Percentiles rank a stretch among this genome's conserved stretches.
Evolutionary conservation across 1,140 invertebrate species (phyloP).

Genomic region (Papilio aristodemus): DNA sequence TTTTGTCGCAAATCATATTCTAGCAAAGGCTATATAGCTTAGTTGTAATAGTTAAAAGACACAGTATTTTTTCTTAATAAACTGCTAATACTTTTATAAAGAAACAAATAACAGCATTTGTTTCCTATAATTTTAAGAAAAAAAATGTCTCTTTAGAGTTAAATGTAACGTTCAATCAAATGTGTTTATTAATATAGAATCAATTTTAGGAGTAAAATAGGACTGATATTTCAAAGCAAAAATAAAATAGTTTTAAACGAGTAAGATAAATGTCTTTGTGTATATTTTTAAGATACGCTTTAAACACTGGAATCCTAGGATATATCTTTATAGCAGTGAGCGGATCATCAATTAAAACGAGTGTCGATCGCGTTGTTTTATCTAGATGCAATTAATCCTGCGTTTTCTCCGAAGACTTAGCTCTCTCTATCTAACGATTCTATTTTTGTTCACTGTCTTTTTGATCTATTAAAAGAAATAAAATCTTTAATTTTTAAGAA

Average conservation of each 20-base stretch:
- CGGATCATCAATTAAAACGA: conserved; percentile 12
- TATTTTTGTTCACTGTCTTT: background rate
- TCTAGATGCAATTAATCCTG: conserved; percentile 8
- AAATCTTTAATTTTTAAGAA: no score
- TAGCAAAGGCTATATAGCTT: no score
- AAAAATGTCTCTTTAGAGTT: no score
- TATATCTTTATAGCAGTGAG: conserved; percentile 6
- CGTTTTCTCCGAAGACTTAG: background rate
- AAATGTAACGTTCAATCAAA: no score
- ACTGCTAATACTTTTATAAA: no score
- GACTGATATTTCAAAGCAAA: background rate
- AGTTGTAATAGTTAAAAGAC: no score
- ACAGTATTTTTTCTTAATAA: no score
- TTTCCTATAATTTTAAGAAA: no score
- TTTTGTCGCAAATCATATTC: no score
- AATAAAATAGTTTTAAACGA: background rate
- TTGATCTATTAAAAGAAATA: background rate
- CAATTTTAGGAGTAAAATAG: background rate
- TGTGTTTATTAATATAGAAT: background rate
- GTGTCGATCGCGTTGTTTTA: conserved; percentile 10
- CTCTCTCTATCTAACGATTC: background rate
- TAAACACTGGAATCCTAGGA: background rate
- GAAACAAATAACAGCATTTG: no score
- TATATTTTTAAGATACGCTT: background rate
- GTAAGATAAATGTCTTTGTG: background rate